A percentile compares a stretch with the other conserved stretches of the same genome.
phyloP scores from a whole-genome alignment of 1,140 invertebrate species.

The Pygmarrhopalites habei region DNA sequence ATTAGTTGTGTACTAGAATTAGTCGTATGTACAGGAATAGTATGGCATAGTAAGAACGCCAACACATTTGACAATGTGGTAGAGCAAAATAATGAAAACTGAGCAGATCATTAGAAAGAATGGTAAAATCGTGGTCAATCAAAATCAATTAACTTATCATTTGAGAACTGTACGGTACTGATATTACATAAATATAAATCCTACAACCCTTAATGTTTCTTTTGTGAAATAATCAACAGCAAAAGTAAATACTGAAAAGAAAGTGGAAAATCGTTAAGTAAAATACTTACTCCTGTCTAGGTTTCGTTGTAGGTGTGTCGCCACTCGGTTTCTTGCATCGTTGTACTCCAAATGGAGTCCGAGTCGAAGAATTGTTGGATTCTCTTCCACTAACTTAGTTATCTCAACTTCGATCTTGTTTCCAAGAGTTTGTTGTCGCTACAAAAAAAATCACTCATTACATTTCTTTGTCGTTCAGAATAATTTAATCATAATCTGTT shows the following conservation, averaged over 20 bases:
- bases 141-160: background rate
- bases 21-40: background rate
- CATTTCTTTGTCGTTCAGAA: background rate
- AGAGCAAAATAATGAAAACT: too few relatives aligned
- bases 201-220: background rate
- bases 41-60: background rate
- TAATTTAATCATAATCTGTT: too few relatives aligned
- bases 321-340: constrained; percentile 85
- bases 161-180: background rate
- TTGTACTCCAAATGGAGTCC: constrained; percentile 93
- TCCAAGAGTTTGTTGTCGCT: constrained; percentile 89
- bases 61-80: background rate
- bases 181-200: background rate
- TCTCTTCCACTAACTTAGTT: constrained; percentile 84
- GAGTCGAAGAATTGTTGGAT: constrained; percentile 79
- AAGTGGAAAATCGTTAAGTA: background rate
- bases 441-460: constrained; percentile 37
- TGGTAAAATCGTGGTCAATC: background rate
- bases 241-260: background rate
- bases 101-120: too few relatives aligned
- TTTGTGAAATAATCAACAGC: background rate
- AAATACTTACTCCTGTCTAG: constrained; percentile 86
- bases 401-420: constrained; percentile 99
- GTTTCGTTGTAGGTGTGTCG: constrained; percentile 87
- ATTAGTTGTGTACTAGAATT: background rate